phyloP scores from a whole-genome alignment of 2,888 invertebrate genomes.

The Agriopis leucophaearia region DNA sequence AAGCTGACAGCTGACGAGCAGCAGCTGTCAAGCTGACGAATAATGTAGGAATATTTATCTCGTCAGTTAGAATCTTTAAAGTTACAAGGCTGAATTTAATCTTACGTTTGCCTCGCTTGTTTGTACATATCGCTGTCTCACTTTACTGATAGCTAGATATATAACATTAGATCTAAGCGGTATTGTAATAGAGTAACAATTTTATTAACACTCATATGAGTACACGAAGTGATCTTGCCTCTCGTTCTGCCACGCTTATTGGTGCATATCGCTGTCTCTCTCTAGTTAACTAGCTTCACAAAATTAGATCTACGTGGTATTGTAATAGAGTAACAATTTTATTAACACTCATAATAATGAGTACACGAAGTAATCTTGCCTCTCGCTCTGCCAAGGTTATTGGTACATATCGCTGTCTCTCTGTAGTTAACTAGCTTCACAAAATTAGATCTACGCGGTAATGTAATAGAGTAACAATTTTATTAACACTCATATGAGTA shows the following conservation, averaged over 20 bases:
- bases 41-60: too few species aligned
- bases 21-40: too few species aligned
- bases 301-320: background rate
- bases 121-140: background rate
- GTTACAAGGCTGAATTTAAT: too few species aligned
- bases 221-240: background rate
- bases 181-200: background rate
- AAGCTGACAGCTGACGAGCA: too few species aligned
- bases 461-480: background rate
- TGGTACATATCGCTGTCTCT: background rate
- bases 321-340: constrained; percentile 2
- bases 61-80: too few species aligned
- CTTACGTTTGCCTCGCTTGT: background rate
- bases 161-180: background rate
- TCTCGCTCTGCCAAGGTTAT: background rate
- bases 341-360: too few species aligned
- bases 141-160: background rate
- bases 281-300: background rate
- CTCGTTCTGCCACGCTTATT: background rate
- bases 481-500: background rate
- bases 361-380: background rate
- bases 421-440: background rate
- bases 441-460: background rate
- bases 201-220: background rate
- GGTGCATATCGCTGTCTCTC: constrained; percentile 11